Conservation (phyloP, 2,797 vertebrate species). For the Melanotaenia parkinsoni region DNA sequence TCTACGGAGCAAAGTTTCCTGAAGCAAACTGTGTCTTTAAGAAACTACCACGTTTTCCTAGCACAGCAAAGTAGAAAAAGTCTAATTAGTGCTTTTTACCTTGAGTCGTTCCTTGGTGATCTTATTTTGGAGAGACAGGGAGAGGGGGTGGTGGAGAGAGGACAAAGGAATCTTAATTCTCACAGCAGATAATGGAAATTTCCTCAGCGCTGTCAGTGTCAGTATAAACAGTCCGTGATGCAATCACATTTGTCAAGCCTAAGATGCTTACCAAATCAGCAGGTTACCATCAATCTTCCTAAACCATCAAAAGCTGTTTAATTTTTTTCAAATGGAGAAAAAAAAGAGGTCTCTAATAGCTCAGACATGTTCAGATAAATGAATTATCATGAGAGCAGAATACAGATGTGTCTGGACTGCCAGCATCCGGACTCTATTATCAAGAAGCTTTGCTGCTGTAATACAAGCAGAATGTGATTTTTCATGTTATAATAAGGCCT, state of each 20-base stretch:
- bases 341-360: not conserved
- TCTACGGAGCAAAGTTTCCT: constrained; percentile 39
- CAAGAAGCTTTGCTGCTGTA: not conserved
- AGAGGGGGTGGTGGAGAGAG: constrained; percentile 33
- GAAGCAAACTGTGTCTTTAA: constrained; percentile 48
- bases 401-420: not conserved
- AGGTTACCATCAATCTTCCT: constrained; percentile 49
- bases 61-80: constrained; percentile 27
- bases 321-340: constrained; percentile 10
- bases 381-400: constrained; percentile 8
- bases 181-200: constrained; percentile 42
- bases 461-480: not conserved
- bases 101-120: constrained; percentile 86
- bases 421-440: not conserved
- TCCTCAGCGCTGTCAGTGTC: constrained; percentile 31
- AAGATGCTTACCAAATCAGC: constrained; percentile 58
- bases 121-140: constrained; percentile 51
- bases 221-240: constrained; percentile 35
- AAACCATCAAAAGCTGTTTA: constrained; percentile 19
- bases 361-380: constrained; percentile 11
- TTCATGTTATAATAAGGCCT: not conserved
- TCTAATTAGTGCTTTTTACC: constrained; percentile 77
- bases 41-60: constrained; percentile 41
- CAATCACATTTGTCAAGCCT: constrained; percentile 43
- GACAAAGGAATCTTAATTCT: constrained; percentile 60